phyloP scores from a whole-genome alignment of 2,888 invertebrate genomes.

The Blera fallax region DNA sequence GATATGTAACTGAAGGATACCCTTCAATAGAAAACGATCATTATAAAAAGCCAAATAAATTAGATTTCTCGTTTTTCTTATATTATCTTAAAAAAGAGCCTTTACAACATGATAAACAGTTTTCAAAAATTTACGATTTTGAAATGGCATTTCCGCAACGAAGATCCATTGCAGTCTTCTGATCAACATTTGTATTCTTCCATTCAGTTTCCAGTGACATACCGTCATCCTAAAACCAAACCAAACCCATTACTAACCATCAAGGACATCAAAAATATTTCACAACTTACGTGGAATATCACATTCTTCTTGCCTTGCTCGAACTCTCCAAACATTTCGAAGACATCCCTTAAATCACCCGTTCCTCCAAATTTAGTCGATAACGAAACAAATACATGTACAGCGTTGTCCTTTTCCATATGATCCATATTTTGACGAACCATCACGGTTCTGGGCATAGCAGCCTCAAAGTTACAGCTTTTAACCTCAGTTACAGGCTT shows the following conservation, averaged over 20 bases:
- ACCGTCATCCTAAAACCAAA: constrained; percentile 77
- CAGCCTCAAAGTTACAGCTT: constrained; percentile 79
- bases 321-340: constrained; percentile 79
- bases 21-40: background rate
- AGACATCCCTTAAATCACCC: constrained; percentile 79
- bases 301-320: constrained; percentile 77
- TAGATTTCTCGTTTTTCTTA: background rate
- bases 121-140: constrained; percentile 27
- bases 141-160: constrained; percentile 74
- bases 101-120: background rate
- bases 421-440: constrained; percentile 75
- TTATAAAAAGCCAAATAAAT: background rate
- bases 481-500: constrained; percentile 78
- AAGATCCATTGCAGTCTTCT: constrained; percentile 77
- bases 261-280: background rate
- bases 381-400: constrained; percentile 79
- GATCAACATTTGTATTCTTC: constrained; percentile 76
- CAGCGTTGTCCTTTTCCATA: constrained; percentile 79
- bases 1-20: background rate
- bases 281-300: constrained; percentile 78
- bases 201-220: constrained; percentile 77
- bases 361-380: constrained; percentile 78
- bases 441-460: constrained; percentile 78
- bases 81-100: background rate
- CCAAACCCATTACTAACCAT: background rate